These are phyloP conservation scores for Thamnophis sirtalis DNA, from an alignment of 2,113 vertebrate species.

Conservation along the genomic window DNA sequence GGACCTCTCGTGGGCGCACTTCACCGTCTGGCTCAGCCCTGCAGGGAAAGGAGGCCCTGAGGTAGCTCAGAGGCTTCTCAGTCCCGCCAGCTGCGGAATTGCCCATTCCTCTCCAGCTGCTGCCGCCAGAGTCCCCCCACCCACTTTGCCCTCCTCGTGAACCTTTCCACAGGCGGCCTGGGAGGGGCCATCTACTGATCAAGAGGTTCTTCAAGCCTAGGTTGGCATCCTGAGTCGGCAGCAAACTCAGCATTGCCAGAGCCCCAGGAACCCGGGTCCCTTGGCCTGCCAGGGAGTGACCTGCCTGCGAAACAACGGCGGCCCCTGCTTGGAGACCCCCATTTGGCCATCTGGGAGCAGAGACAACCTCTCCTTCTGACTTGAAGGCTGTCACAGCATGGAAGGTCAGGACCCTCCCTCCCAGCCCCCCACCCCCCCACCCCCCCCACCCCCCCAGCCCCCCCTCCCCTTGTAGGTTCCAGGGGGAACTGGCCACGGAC, in stretches of 20 bases:
- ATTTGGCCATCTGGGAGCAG: neutral
- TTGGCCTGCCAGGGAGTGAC: neutral
- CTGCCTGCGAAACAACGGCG: neutral
- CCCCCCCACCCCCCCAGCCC: neutral
- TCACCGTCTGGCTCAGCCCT: conserved; percentile 88
- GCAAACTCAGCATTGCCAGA: neutral
- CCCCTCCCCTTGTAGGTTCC: neutral
- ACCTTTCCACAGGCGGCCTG: neutral
- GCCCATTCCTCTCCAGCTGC: neutral
- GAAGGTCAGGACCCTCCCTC: neutral
- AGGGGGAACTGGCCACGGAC: neutral
- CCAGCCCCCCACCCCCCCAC: neutral
- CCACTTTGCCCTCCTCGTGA: neutral
- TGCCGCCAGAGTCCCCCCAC: neutral
- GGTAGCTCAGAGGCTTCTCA: neutral
- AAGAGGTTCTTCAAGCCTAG: neutral
- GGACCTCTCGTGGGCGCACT: conserved; percentile 90
- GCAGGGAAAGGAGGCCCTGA: neutral
- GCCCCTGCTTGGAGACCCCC: neutral
- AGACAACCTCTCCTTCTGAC: neutral
- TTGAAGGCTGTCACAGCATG: neutral
- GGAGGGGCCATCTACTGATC: neutral
- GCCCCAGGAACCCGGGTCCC: neutral
- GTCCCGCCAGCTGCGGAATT: neutral
- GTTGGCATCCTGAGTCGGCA: neutral